Evolutionary conservation across 2,797 vertebrate genomes (phyloP).

Genomic region (Tapera naevia): DNA sequence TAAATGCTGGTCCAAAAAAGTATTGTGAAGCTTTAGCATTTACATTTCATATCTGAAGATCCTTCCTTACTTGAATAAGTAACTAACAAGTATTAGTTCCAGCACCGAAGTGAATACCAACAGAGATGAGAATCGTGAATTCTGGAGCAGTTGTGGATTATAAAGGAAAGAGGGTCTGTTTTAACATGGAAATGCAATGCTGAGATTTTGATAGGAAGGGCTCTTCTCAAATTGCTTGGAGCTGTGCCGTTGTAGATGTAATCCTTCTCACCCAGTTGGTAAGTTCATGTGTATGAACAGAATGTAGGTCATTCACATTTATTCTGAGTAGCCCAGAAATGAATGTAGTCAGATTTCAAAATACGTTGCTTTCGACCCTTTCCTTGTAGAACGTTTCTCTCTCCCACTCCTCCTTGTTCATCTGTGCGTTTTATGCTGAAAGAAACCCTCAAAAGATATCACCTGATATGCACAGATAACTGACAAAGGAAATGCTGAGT

Average conservation of each 20-base stretch:
- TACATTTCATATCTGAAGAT: background rate
- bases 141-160: background rate
- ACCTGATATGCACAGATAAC: background rate
- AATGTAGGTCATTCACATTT: constrained; percentile 9
- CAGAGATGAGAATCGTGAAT: background rate
- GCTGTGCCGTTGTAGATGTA: background rate
- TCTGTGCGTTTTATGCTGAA: background rate
- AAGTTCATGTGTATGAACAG: background rate
- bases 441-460: fast-evolving
- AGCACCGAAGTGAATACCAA: background rate
- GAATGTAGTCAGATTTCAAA: background rate
- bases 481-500: background rate
- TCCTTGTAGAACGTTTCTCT: background rate
- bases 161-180: background rate
- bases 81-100: background rate
- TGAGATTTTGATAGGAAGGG: background rate
- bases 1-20: background rate
- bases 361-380: background rate
- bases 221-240: constrained; percentile 15
- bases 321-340: background rate
- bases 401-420: background rate
- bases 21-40: background rate
- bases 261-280: constrained; percentile 23
- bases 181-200: background rate
- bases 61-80: background rate